Evolutionary conservation across 2,797 vertebrate genomes (phyloP).

Genomic region (Sebastes minor): DNA sequence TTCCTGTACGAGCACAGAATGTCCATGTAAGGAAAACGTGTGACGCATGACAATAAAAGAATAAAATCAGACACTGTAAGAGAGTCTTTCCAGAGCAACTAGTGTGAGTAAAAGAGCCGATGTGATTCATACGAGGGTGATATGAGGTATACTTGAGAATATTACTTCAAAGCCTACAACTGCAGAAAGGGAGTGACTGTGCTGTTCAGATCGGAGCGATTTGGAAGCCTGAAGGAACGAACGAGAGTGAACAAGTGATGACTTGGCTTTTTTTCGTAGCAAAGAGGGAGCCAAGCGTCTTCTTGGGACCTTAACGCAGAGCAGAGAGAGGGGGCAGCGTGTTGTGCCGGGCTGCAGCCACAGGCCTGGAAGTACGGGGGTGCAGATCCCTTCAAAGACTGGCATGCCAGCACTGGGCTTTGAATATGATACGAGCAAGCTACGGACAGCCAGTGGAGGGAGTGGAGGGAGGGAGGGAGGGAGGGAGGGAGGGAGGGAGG

Average conservation of each 20-base stretch:
- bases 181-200: constrained; percentile 30
- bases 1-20: background rate
- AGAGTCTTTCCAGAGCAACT: background rate
- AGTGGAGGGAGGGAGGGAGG: background rate
- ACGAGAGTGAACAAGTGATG: constrained; percentile 48
- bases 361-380: constrained; percentile 16
- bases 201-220: background rate
- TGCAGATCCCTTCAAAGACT: constrained; percentile 34
- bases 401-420: constrained; percentile 20
- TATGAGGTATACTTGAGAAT: background rate
- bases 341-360: background rate
- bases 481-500: background rate
- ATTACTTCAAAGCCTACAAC: constrained; percentile 2
- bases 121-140: constrained; percentile 11
- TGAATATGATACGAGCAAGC: constrained; percentile 41
- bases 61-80: background rate
- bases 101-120: background rate
- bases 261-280: constrained; percentile 21
- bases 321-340: background rate
- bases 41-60: background rate
- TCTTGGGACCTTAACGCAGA: background rate
- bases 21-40: background rate
- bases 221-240: constrained; percentile 1
- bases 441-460: constrained; percentile 7
- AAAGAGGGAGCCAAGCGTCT: background rate